A percentile compares a stretch with the other conserved stretches of the same genome.
Conservation (phyloP, 2,888 invertebrate genomes). For the Mimumesa dahlbomi region DNA sequence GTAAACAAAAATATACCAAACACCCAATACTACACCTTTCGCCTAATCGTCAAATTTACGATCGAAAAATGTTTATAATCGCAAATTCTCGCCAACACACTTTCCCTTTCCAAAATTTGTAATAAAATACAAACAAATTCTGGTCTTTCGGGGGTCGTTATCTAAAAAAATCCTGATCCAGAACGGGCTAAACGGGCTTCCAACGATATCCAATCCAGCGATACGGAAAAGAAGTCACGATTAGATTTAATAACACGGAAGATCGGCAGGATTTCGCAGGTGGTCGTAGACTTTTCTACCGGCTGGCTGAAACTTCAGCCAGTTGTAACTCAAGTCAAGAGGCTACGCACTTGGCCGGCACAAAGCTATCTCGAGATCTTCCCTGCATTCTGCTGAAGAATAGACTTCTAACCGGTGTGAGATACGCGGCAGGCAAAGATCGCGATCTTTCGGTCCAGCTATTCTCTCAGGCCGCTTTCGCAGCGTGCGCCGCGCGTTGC, state of each 20-base stretch:
- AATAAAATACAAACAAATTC: too few species aligned
- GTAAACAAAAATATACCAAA: too few species aligned
- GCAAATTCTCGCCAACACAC: too few species aligned
- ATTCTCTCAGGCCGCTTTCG: constrained; percentile 52
- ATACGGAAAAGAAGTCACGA: constrained; percentile 15
- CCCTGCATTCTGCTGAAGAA: constrained; percentile 70
- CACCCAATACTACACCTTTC: too few species aligned
- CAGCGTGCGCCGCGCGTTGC: constrained; percentile 27
- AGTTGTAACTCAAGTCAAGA: constrained; percentile 72
- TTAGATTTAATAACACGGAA: constrained; percentile 49
- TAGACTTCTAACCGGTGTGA: constrained; percentile 66
- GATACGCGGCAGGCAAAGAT: constrained; percentile 62
- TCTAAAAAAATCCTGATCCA: too few species aligned
- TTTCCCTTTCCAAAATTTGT: too few species aligned
- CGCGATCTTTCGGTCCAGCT: constrained; percentile 60
- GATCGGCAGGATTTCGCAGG: constrained; percentile 63
- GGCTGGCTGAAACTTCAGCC: constrained; percentile 70
- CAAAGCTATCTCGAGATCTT: constrained; percentile 73
- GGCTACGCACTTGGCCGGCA: constrained; percentile 68
- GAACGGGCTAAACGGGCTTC: too few species aligned
- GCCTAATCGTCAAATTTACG: too few species aligned
- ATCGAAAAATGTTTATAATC: too few species aligned
- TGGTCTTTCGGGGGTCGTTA: too few species aligned
- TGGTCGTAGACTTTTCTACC: constrained; percentile 64
- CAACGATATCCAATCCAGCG: too few species aligned